Evolutionary conservation across 2,113 vertebrate genomes (phyloP).

Genomic region (Psammodynastes pulverulentus): DNA sequence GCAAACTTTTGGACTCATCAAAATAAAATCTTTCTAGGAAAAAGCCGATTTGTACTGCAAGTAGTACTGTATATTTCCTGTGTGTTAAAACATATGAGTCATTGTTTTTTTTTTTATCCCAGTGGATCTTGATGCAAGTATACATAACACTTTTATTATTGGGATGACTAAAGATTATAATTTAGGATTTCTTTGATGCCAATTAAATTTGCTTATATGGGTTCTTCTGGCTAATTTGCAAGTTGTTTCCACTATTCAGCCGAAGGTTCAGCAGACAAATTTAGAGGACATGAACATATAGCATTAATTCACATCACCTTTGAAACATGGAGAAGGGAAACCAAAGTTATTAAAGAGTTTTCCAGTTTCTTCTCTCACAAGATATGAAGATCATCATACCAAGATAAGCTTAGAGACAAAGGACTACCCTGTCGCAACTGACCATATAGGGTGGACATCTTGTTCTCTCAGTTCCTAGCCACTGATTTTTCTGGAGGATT

Average conservation of each 20-base stretch:
- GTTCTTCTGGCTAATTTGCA: neutral
- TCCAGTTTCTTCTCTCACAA: neutral
- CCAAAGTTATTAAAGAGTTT: neutral
- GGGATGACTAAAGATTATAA: neutral
- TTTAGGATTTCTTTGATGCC: neutral
- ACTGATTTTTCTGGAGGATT: neutral
- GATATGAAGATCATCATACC: neutral
- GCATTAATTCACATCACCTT: neutral
- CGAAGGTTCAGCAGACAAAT: neutral
- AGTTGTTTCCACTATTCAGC: neutral
- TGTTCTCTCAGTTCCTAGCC: neutral
- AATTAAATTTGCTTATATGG: neutral
- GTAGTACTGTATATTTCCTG: neutral
- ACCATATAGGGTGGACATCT: neutral
- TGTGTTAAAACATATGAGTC: neutral
- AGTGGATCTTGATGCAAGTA: neutral
- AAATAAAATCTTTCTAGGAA: neutral
- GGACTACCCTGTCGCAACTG: neutral
- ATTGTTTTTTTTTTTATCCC: neutral
- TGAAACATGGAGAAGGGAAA: neutral
- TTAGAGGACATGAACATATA: neutral
- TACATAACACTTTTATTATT: neutral
- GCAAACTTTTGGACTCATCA: neutral
- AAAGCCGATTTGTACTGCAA: neutral
- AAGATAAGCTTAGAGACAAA: neutral